These are phyloP conservation scores for Smittia aterrima DNA, from an alignment of 2,888 invertebrate species.

Conservation along the genomic window DNA sequence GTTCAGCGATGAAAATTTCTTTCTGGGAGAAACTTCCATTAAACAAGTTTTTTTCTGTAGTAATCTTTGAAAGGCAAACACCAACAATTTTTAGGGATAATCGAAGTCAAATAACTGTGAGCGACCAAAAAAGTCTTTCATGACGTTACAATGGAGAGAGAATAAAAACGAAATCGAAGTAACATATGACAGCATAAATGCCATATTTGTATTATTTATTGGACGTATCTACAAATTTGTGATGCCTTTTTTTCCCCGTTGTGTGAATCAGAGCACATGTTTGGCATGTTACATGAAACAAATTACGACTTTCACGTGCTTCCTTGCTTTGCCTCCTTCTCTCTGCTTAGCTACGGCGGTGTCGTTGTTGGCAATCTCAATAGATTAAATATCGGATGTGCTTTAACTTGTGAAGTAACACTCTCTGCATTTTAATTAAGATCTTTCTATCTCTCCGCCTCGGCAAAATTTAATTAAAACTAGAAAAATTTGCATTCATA, in stretches of 20 bases:
- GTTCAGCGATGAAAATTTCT: too few relatives aligned
- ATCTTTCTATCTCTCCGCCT: not conserved
- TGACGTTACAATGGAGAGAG: not conserved
- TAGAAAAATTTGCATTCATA: not conserved
- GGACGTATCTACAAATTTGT: not conserved
- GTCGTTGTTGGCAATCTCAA: not conserved
- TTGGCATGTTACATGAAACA: not conserved
- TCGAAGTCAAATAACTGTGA: not conserved
- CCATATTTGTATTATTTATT: conserved; percentile 11
- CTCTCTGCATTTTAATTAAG: not conserved
- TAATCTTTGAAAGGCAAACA: not conserved
- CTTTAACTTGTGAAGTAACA: not conserved
- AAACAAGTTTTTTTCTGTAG: not conserved
- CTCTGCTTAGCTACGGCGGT: not conserved
- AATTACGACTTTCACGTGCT: not conserved
- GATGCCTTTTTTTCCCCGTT: not conserved
- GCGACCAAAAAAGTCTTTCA: not conserved
- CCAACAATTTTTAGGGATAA: not conserved
- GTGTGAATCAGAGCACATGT: not conserved
- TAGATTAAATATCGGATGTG: not conserved
- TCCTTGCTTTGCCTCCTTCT: not conserved
- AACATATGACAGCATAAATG: conserved; percentile 2
- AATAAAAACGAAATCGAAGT: not conserved
- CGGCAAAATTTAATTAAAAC: not conserved
- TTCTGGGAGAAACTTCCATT: not conserved